Percentiles rank a stretch among this genome's conserved stretches.
Evolutionary conservation across 2,888 invertebrate genomes (phyloP).

Genomic region (Bruchidius siliquastri): DNA sequence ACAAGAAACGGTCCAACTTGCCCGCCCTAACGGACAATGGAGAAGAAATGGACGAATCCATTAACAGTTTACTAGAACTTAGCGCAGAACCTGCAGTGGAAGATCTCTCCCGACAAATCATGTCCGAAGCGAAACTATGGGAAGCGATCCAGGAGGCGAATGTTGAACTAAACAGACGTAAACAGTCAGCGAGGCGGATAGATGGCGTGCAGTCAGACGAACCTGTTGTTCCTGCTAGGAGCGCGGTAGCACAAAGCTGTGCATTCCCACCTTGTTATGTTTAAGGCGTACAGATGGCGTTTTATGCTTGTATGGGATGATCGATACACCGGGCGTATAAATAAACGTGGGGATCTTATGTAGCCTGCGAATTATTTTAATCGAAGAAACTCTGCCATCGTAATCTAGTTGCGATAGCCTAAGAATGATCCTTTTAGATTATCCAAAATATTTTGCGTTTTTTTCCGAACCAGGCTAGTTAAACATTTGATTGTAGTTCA

Average conservation of each 20-base stretch:
- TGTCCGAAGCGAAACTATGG: slow-evolving; percentile 74
- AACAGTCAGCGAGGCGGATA: slow-evolving; percentile 40
- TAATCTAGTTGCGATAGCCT: too few species aligned
- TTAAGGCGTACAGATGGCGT: slow-evolving; percentile 14
- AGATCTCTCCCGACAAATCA: slow-evolving; percentile 71
- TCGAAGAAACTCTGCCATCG: too few species aligned
- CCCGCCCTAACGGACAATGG: slow-evolving; percentile 45
- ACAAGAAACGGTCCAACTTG: slow-evolving; percentile 59
- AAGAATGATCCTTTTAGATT: too few species aligned
- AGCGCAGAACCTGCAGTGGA: slow-evolving; percentile 67
- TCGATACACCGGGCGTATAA: background rate
- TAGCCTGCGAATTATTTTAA: too few species aligned
- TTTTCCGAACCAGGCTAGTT: too few species aligned
- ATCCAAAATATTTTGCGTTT: too few species aligned
- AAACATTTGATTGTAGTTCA: too few species aligned
- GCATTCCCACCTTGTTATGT: slow-evolving; percentile 43
- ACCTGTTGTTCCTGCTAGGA: slow-evolving; percentile 31
- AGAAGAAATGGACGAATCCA: slow-evolving; percentile 57
- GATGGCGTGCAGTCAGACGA: slow-evolving; percentile 41
- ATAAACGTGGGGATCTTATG: too few species aligned
- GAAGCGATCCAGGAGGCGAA: slow-evolving; percentile 77
- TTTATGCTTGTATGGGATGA: background rate
- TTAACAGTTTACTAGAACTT: slow-evolving; percentile 62
- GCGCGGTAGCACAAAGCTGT: slow-evolving; percentile 40
- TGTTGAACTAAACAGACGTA: slow-evolving; percentile 62